Evolutionary conservation across 2,888 invertebrate genomes (phyloP), one percentile per base, ranked within the genome.

Genomic region (Catocala nupta): DNA sequence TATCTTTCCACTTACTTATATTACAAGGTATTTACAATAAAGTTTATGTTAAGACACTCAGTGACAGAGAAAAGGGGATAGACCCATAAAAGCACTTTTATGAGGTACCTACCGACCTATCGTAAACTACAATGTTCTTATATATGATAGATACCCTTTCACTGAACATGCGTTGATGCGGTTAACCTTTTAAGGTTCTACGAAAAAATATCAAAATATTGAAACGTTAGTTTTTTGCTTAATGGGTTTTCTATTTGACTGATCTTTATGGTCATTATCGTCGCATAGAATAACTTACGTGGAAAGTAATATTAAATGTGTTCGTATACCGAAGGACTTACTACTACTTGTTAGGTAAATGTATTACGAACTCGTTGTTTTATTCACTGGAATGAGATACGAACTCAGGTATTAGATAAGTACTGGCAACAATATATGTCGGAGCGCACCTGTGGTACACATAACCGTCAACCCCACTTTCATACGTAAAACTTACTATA

Each of bases 51-150:
- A 65, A 67, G 56, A 61, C 54, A 68, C 62, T 68, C 64, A 65
- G 55, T 71, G 59, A 71, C 58, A 65, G 57, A 65, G 73, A 73
- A 70, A 68, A 58, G 53, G 47, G 69, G 61, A 65, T 57, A 60
- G 62, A 53, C 60, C 51, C 67, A 73, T 75, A 73, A 77, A 73
- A 71, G 47, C 50, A 62, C 60, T 73, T 77, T 77, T 77, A 77
- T 73, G 73, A 69, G 55, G 52, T 68, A 75, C 61, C 63, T 71
- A 56, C 55, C 57, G 59, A 70, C 56, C 63, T 71, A 65, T 68
- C 68, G 54, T 77, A 75, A 74, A 73, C 61, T 70, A 68, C 58
- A 68, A 65, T 66, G 65, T 70, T 64, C 56, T 68, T 67, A 52
- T 47, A 64, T 59, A 63, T 68, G 67, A 70, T 72, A 65, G 56